Conservation (phyloP, 2,797 vertebrate species). For the Prionace glauca region DNA sequence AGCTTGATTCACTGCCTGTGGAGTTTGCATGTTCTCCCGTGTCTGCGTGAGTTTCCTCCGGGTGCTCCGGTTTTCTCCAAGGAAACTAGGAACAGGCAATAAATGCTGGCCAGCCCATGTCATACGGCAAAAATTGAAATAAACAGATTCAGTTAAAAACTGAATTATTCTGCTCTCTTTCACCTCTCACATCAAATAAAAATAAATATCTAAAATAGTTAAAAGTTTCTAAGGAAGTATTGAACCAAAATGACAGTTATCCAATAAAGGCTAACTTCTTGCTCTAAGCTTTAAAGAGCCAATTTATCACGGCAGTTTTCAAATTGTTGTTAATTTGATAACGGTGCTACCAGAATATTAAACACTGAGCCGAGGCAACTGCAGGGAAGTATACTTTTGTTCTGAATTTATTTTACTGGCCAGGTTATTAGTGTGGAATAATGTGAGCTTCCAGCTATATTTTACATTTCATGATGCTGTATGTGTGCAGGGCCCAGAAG, state of each 20-base stretch:
- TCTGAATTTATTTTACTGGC: neutral
- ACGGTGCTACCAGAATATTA: neutral
- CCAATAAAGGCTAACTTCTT: neutral
- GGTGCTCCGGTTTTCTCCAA: too few species aligned
- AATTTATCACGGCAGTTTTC: neutral
- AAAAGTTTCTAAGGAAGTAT: neutral
- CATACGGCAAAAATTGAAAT: too few species aligned
- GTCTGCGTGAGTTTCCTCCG: too few species aligned
- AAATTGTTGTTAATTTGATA: neutral
- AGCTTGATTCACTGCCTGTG: too few species aligned
- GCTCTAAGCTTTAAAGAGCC: neutral
- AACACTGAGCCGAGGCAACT: neutral
- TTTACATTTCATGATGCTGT: neutral
- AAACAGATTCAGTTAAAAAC: neutral
- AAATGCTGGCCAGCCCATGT: too few species aligned
- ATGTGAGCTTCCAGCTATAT: neutral
- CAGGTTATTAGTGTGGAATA: neutral
- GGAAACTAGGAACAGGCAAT: too few species aligned
- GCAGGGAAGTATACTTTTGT: neutral
- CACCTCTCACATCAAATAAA: neutral
- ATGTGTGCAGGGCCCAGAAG: conserved; percentile 76
- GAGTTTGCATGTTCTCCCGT: too few species aligned
- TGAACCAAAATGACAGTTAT: neutral
- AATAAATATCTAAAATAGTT: neutral
- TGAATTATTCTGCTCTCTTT: neutral